Base-by-base conservation (phyloP, 2,797 vertebrate species). In the Sebastes miniatus region DNA sequence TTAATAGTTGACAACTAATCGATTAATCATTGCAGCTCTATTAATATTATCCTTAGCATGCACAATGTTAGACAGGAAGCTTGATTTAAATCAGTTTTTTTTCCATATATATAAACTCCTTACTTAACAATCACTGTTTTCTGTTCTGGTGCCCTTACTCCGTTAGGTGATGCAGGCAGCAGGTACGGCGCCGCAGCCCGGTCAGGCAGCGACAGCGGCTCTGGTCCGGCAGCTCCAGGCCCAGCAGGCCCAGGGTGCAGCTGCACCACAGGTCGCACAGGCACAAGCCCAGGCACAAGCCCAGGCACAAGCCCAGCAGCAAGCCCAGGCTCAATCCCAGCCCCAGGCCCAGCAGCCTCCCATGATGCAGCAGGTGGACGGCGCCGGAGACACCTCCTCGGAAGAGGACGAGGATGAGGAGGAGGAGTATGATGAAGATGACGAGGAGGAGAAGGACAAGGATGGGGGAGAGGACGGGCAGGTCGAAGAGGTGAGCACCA, bases 381-480 rank as follows among this genome's bases (percentile, higher is more conserved):
- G 99, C 29, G 91, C 97, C 0, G 99, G 98, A 11, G 98, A 99
- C 89, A 98, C 99, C 0, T 99, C 99, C 0, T 99, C 99, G 3
- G 98, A 99, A 74, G 98, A 99, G 73, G 98, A 99, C 5, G 98
- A 99, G 83, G 99, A 99, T 0, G 98, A 99, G 80, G 98, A 99
- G 83, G 98, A 99, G 76, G 98, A 99, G 84, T 99, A 99, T n/a
- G 98, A 99, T 58, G 98, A 99, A 69, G 98, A 99, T 2, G 98
- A 99, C 2, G 98, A 99, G 4, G 99, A 99, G 88, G 98, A 99
- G 91, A 99, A 99, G 88, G 98, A 99, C 88, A 99, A 99, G 88
- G 98, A 99, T 36, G 98, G 96, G 3, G 97, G 95, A 73, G 98
- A 99, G 93, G 99, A 99, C 24, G 98, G 98, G 10, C 98, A 99